These are phyloP conservation scores for Drosophila elegans DNA, from an alignment of 1,140 invertebrate genomes.

Conservation along the genomic window DNA sequence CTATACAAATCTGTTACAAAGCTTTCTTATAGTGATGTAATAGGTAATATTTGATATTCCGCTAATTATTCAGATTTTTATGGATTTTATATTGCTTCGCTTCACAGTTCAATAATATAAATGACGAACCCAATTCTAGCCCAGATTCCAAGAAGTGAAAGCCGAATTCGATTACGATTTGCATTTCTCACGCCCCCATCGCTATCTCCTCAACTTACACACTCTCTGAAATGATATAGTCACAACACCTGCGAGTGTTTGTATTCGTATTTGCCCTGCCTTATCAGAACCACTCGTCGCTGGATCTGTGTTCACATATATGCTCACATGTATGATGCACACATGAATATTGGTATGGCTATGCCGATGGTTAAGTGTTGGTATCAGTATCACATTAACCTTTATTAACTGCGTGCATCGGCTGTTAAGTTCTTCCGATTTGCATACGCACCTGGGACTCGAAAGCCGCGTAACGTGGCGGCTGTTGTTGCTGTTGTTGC, in stretches of 20 bases:
- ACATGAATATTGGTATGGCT: conserved; percentile 15
- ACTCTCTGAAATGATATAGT: conserved; percentile 19
- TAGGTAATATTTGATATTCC: neutral
- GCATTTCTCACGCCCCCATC: conserved; percentile 46
- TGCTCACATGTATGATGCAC: neutral
- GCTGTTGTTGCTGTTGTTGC: conserved; percentile 3
- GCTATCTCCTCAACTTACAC: conserved; percentile 18
- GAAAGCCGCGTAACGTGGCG: conserved; percentile 71
- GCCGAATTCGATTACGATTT: conserved; percentile 20
- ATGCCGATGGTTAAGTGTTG: neutral
- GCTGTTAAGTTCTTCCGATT: conserved; percentile 20
- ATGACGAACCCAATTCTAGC: conserved; percentile 16
- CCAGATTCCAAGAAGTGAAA: conserved; percentile 29
- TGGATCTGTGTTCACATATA: conserved; percentile 10
- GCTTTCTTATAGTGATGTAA: neutral
- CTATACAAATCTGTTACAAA: neutral
- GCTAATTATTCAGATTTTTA: neutral
- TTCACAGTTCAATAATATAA: conserved; percentile 1
- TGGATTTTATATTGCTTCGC: neutral
- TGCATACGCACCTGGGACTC: conserved; percentile 67
- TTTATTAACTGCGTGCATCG: conserved; percentile 55
- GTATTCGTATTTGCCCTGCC: conserved; percentile 42
- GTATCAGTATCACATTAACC: conserved; percentile 58
- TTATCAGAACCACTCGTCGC: conserved; percentile 59
- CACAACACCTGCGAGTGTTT: conserved; percentile 36